Evolutionary conservation across 2,797 vertebrate genomes (phyloP).

Genomic region (Labroides dimidiatus): DNA sequence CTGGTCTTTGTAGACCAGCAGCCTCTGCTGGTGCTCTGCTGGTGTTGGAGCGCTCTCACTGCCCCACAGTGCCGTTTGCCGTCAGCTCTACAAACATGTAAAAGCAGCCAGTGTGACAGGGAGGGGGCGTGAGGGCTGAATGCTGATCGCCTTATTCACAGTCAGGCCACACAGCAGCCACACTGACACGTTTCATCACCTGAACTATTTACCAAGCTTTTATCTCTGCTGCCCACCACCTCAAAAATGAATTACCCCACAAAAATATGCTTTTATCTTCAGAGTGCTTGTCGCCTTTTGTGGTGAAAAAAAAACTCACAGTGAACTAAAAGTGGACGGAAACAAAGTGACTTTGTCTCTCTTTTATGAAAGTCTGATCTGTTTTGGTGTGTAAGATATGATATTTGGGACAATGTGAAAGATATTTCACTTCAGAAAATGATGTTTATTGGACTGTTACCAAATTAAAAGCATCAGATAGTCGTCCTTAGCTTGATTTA

Average conservation of each 20-base stretch:
- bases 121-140: conserved; percentile 65
- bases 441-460: conserved; percentile 34
- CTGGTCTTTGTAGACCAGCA: conserved; percentile 50
- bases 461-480: conserved; percentile 39
- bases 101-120: conserved; percentile 74
- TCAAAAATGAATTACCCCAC: conserved; percentile 33
- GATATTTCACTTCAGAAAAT: conserved; percentile 51
- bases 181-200: conserved; percentile 67
- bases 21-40: conserved; percentile 43
- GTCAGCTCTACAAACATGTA: conserved; percentile 75
- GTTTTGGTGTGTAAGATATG: conserved; percentile 19
- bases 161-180: conserved; percentile 53
- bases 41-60: conserved; percentile 49
- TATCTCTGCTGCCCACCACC: conserved; percentile 38
- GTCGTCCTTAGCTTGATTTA: conserved; percentile 33
- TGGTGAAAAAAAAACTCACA: conserved; percentile 28
- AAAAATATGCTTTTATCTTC: conserved; percentile 24
- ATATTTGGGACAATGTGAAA: conserved; percentile 14
- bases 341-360: conserved; percentile 20
- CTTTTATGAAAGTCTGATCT: conserved; percentile 11
- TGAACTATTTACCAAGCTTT: conserved; percentile 61
- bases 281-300: conserved; percentile 14
- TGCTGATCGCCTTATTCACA: conserved; percentile 75
- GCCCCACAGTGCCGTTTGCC: conserved; percentile 57
- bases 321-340: conserved; percentile 10